Conservation (phyloP, 1,140 invertebrate genomes). For the Teleogryllus occipitalis region DNA sequence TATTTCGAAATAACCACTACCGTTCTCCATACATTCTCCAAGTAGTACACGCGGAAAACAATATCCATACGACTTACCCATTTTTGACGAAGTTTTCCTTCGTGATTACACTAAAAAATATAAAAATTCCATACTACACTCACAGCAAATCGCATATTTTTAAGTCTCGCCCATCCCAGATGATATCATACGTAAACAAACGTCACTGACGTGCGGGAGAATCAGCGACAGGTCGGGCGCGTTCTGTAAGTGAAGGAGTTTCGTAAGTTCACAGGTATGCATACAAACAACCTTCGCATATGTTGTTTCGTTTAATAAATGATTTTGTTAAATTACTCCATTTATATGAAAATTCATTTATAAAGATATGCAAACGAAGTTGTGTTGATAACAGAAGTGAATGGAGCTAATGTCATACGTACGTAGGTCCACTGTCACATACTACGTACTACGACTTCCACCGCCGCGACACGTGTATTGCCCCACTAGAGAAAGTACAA, state of each 20-base stretch:
- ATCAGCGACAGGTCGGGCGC: background rate
- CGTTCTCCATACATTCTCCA: background rate
- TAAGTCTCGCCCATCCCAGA: background rate
- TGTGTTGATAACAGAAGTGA: background rate
- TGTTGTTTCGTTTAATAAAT: background rate
- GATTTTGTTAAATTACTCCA: background rate
- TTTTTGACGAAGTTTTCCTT: background rate
- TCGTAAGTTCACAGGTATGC: background rate
- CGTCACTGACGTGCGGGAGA: background rate
- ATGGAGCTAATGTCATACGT: background rate
- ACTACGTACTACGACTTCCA: no score
- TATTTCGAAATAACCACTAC: background rate
- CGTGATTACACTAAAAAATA: background rate
- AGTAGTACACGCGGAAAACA: background rate
- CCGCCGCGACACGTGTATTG: background rate
- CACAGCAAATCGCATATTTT: background rate
- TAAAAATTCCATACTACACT: background rate
- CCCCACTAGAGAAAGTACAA: background rate
- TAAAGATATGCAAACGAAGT: background rate
- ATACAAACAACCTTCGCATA: background rate
- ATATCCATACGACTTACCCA: background rate
- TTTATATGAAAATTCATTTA: background rate
- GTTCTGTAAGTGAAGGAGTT: background rate
- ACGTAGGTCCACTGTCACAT: background rate
- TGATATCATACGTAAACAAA: conserved; percentile 5